Evolutionary conservation across 2,797 vertebrate genomes (phyloP), one percentile per base, ranked within the genome.

Genomic region (Acanthornis magna): DNA sequence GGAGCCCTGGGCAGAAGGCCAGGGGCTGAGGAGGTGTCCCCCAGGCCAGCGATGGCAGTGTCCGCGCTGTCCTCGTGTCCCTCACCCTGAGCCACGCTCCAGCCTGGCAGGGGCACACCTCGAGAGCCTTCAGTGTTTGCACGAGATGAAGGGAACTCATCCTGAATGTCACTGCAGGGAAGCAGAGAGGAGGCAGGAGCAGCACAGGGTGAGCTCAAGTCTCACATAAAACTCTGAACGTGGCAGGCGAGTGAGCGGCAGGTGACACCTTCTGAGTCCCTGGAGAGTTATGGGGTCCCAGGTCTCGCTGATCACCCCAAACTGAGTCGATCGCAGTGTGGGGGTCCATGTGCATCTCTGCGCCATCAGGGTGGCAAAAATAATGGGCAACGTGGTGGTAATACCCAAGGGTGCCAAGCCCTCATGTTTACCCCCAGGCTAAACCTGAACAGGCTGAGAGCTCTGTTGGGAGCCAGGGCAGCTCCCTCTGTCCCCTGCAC

Each of bases 351-450:
- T 16, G 29, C 5, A 0, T 16, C 29, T 43, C 62, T 17, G 25
- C 42, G 58, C 62, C 3, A 0, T 17, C 4, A 2, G 21, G 53
- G 8, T 26, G 38, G 36, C 57, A 55, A 23, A 61, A 71, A 23
- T 2, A 48, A n/a, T 0, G 3, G 63, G 16, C 9, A 20, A 3
- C 13, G 29, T 1, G 2, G 23, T 5, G 14, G 38, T 0, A 0
- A n/a, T 27, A 12, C 22, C 45, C 3, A 1, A 14, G 38, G 18
- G 4, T 19, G 61, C 47, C 36, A 9, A 54, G 13, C 47, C 43
- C 32, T 78, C 3, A 0, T 5, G 38, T 27, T 36, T 36, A 36
- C 36, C 11, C 23, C 25, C 30, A 29, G n/a, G 16, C 38, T 79
- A 17, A 40, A 70, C 13, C 42, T 8, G 4, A 17, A 16, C 0